These are phyloP conservation scores for Ictalurus furcatus DNA, from an alignment of 2,113 vertebrate species.

Conservation along the genomic window DNA sequence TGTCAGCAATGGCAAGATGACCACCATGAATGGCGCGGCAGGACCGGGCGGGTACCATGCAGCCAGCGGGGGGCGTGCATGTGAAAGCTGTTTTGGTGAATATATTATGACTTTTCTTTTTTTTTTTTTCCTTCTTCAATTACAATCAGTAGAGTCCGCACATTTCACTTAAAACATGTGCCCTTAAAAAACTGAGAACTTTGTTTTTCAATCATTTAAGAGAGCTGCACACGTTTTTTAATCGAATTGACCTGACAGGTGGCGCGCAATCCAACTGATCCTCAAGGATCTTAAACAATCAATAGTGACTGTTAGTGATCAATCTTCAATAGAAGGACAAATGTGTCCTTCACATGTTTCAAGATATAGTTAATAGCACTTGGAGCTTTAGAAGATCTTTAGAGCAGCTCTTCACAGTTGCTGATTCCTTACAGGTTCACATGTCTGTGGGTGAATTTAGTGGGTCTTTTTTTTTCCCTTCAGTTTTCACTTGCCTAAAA, in stretches of 20 bases:
- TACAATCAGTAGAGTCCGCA: constrained; percentile 31
- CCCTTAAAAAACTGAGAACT: neutral
- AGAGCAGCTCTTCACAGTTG: neutral
- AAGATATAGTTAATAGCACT: constrained; percentile 3
- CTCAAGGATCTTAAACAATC: constrained; percentile 18
- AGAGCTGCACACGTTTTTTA: constrained; percentile 17
- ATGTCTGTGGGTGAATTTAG: neutral
- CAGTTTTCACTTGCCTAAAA: neutral
- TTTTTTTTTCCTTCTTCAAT: constrained; percentile 1
- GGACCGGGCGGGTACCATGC: constrained; percentile 79
- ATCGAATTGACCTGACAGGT: constrained; percentile 1
- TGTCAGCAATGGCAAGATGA: constrained; percentile 87
- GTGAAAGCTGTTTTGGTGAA: constrained; percentile 97
- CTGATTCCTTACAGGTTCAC: neutral
- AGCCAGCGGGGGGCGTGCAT: constrained; percentile 84
- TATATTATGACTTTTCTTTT: neutral
- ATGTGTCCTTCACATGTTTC: neutral
- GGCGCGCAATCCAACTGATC: constrained; percentile 7
- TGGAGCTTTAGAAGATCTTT: neutral
- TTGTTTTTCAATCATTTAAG: constrained; percentile 30
- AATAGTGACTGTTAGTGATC: constrained; percentile 16
- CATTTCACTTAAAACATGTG: constrained; percentile 21
- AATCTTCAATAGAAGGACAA: neutral
- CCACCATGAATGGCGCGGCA: constrained; percentile 86
- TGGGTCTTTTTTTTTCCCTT: neutral